Evolutionary conservation across 2,888 invertebrate genomes (phyloP), one percentile per base, ranked within the genome.

Genomic region (Volucella inanis): DNA sequence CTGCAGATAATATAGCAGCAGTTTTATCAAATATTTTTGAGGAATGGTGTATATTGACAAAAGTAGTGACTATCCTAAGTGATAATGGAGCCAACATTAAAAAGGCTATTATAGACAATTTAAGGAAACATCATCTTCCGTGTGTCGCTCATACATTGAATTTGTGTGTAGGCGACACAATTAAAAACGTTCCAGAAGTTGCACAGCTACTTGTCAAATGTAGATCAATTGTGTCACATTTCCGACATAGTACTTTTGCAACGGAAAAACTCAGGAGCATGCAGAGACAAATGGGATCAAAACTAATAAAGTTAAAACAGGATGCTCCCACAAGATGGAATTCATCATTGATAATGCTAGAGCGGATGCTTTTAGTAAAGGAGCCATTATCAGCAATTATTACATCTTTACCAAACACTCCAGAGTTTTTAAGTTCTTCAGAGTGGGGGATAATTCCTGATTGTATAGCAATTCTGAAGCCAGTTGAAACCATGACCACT

Each of bases 71-170:
- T 15, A 54, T 68, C 12, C 62, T 68, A 15, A 77, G 67, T 59
- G 59, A 67, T 52, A 77, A 77, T 62, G 54, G 54, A 39, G 18
- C 2, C 18, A 22, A 22, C 18, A 22, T 22, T 22, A 22, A 22
- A 22, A 22, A 1, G 18, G 47, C 54, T 15, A 70, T 55, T 22
- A 61, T 38, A 31, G 64, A 74, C 2, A 39, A 54, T 59, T 52
- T 57, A 52, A 67, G 18, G 39, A 78, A 78, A 55, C 62, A 71
- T 38, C 78, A 71, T 38, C 62, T 64, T 71, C 71, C 71, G n/a
- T 72, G 50, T 39, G 47, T 57, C 10, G 57, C 70, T 49, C 70
- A 70, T 47, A 70, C 57, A 14, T 57, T 70, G 11, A 57, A 70
- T 47, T 57, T 47, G 6, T 59, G 57, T 18, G 57, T 70, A 18